These are phyloP conservation scores for Dolichoris vasculosae DNA, from an alignment of 1,140 invertebrate species.

Conservation along the genomic window DNA sequence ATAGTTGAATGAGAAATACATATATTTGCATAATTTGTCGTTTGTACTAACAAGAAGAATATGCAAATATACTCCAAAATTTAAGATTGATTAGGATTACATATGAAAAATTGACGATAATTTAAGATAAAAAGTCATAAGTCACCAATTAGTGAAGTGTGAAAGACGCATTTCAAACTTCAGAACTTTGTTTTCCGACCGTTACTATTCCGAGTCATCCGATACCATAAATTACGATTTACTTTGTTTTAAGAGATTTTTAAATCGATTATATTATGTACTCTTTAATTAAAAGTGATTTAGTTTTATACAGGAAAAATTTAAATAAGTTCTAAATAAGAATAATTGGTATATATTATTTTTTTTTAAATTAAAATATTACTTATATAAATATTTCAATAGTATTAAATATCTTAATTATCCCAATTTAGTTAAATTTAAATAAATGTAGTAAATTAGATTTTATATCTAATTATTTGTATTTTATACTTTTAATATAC, in stretches of 20 bases:
- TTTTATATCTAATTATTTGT: too few relatives aligned
- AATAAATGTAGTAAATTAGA: too few relatives aligned
- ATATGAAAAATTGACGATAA: constrained; percentile 7
- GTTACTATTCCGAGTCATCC: background rate
- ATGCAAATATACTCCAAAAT: background rate
- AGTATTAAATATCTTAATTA: too few relatives aligned
- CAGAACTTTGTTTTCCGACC: background rate
- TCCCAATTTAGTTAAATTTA: too few relatives aligned
- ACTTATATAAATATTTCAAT: too few relatives aligned
- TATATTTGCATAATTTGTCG: background rate
- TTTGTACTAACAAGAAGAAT: background rate
- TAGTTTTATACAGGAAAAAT: too few relatives aligned
- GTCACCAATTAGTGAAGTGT: constrained; percentile 26
- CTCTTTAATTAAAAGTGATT: background rate
- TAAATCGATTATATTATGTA: too few relatives aligned
- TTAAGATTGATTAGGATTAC: background rate
- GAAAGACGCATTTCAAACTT: background rate
- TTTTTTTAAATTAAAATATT: too few relatives aligned
- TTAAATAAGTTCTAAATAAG: too few relatives aligned
- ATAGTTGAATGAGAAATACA: background rate
- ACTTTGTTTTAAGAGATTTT: background rate
- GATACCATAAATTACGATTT: constrained; percentile 24
- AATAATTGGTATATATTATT: too few relatives aligned
- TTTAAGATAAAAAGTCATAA: constrained; percentile 32
- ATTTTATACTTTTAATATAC: too few relatives aligned